Percentiles rank a stretch among this genome's conserved stretches.
phyloP scores from a whole-genome alignment of 2,888 invertebrate genomes.

The Odontomyia ornata region DNA sequence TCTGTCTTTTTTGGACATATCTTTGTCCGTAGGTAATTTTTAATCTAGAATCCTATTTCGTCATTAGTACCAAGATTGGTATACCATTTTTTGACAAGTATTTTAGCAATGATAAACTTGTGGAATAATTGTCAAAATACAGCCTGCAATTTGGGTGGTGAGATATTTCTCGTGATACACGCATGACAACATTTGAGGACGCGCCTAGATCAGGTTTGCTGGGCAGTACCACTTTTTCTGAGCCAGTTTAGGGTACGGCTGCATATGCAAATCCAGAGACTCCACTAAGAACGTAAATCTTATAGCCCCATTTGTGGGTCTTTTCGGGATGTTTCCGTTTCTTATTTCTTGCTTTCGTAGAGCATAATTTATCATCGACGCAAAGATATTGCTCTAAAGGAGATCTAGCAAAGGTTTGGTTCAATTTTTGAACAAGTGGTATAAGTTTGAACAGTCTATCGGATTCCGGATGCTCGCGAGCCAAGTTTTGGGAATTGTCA shows the following conservation, averaged over 20 bases:
- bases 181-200: slow-evolving; percentile 46
- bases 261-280: slow-evolving; percentile 48
- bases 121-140: slow-evolving; percentile 33
- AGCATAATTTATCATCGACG: slow-evolving; percentile 56
- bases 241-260: slow-evolving; percentile 48
- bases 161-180: slow-evolving; percentile 41
- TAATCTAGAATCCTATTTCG: slow-evolving; percentile 55
- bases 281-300: background rate
- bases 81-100: slow-evolving; percentile 5
- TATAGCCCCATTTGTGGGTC: background rate
- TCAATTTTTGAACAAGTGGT: slow-evolving; percentile 11
- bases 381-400: background rate
- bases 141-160: slow-evolving; percentile 18
- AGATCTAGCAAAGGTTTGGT: slow-evolving; percentile 16
- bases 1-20: slow-evolving; percentile 50
- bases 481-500: background rate
- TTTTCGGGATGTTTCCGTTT: slow-evolving; percentile 19
- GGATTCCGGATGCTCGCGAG: background rate
- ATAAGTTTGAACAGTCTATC: slow-evolving; percentile 9
- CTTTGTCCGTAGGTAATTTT: slow-evolving; percentile 52
- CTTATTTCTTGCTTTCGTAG: slow-evolving; percentile 47
- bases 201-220: slow-evolving; percentile 50
- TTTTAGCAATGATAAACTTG: background rate
- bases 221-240: slow-evolving; percentile 41
- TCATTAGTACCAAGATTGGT: slow-evolving; percentile 38